phyloP scores from a whole-genome alignment of 2,888 invertebrate genomes.

The Arctia plantaginis region DNA sequence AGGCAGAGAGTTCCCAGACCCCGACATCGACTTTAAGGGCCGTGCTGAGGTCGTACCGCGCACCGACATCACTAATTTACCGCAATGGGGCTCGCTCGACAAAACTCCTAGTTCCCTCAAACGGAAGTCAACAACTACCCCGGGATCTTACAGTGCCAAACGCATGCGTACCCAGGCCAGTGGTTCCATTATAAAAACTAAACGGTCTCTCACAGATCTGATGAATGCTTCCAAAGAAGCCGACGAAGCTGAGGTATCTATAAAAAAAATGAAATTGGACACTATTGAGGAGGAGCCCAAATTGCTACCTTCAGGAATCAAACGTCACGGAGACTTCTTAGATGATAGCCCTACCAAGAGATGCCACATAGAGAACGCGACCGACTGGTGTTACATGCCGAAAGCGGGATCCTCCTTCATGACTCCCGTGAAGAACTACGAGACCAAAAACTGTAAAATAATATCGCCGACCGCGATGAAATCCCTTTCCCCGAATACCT shows the following conservation, averaged over 20 bases:
- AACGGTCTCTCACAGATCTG: slow-evolving; percentile 77
- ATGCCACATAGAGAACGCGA: slow-evolving; percentile 39
- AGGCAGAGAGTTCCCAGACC: slow-evolving; percentile 80
- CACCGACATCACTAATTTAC: slow-evolving; percentile 51
- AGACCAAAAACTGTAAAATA: slow-evolving; percentile 57
- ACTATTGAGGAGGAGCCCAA: slow-evolving; percentile 46
- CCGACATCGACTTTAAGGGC: slow-evolving; percentile 74
- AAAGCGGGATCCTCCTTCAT: slow-evolving; percentile 69
- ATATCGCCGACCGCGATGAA: slow-evolving; percentile 67
- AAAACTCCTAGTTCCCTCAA: slow-evolving; percentile 83
- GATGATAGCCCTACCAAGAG: slow-evolving; percentile 47
- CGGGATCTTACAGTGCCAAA: slow-evolving; percentile 56
- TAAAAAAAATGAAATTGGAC: slow-evolving; percentile 64
- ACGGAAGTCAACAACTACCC: slow-evolving; percentile 60
- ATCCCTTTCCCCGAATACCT: slow-evolving; percentile 52
- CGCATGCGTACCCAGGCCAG: slow-evolving; percentile 45
- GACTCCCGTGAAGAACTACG: slow-evolving; percentile 74
- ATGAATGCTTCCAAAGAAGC: slow-evolving; percentile 67
- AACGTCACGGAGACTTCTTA: slow-evolving; percentile 69
- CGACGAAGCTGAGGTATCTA: slow-evolving; percentile 56
- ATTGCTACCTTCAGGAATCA: slow-evolving; percentile 58
- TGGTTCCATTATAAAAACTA: slow-evolving; percentile 59
- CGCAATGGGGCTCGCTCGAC: slow-evolving; percentile 71
- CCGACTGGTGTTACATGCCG: slow-evolving; percentile 65
- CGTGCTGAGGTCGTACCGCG: slow-evolving; percentile 60